Evolutionary conservation across 2,113 vertebrate species (phyloP).

Genomic region (Talpa occidentalis): DNA sequence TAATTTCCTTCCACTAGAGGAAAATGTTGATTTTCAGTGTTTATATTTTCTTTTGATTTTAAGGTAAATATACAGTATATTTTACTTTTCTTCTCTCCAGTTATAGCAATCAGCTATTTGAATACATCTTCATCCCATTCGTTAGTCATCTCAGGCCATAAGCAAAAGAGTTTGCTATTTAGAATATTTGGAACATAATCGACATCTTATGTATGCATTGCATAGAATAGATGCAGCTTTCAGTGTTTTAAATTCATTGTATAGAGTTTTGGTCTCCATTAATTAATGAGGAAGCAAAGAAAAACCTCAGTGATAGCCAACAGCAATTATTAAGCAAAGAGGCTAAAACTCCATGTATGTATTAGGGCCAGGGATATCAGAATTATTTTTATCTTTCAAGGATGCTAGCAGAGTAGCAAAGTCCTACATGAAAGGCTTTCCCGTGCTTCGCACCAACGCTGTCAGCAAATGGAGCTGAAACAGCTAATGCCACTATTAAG

Average conservation of each 20-base stretch:
- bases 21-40: neutral
- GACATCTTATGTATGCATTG: neutral
- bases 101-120: neutral
- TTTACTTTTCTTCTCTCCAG: neutral
- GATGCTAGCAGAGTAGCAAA: slow-evolving; percentile 80
- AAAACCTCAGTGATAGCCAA: slow-evolving; percentile 1
- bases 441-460: slow-evolving; percentile 87
- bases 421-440: slow-evolving; percentile 92
- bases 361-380: slow-evolving; percentile 77
- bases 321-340: slow-evolving; percentile 79
- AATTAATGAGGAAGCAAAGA: neutral
- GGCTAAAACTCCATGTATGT: slow-evolving; percentile 74
- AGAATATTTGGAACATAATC: neutral
- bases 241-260: neutral
- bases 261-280: neutral
- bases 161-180: neutral
- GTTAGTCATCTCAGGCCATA: neutral
- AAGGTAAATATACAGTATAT: neutral
- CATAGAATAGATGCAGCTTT: neutral
- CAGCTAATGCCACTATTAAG: slow-evolving; percentile 92
- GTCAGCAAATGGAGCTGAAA: slow-evolving; percentile 91
- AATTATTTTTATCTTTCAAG: slow-evolving; percentile 84
- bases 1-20: neutral
- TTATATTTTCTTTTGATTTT: neutral
- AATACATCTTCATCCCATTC: neutral